These are phyloP conservation scores for Chaenocephalus aceratus DNA, from an alignment of 2,113 vertebrate genomes.

Conservation along the genomic window DNA sequence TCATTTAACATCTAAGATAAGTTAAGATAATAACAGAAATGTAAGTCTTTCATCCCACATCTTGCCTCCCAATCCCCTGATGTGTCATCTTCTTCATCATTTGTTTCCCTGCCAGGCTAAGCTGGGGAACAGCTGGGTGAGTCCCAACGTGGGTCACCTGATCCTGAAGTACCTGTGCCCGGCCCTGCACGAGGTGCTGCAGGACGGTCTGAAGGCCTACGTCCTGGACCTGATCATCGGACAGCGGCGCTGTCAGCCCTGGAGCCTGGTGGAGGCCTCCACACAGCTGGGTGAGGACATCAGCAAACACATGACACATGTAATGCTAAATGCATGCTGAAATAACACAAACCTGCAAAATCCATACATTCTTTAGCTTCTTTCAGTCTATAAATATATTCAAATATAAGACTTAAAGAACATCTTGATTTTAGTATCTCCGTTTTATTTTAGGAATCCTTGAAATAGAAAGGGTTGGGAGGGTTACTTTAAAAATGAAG, in stretches of 20 bases:
- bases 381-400: too few relatives aligned
- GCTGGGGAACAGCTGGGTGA: conserved; percentile 96
- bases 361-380: too few relatives aligned
- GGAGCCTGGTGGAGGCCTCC: conserved; percentile 96
- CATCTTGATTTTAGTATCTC: too few relatives aligned
- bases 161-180: conserved; percentile 98
- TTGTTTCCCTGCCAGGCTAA: conserved; percentile 86
- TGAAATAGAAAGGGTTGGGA: too few relatives aligned
- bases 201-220: conserved; percentile 93
- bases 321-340: not conserved
- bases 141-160: conserved; percentile 96
- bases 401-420: too few relatives aligned
- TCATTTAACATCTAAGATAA: too few relatives aligned
- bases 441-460: too few relatives aligned
- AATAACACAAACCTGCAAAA: not conserved
- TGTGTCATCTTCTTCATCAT: not conserved
- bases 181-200: conserved; percentile 90
- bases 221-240: conserved; percentile 95
- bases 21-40: too few relatives aligned
- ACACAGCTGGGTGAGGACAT: conserved; percentile 83
- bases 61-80: too few relatives aligned
- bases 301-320: too few relatives aligned
- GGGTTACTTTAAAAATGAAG: too few relatives aligned
- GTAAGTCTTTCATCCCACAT: not conserved
- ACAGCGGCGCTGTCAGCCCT: conserved; percentile 92